These are phyloP conservation scores for Microcebus lehilahytsara DNA, from an alignment of 2,113 vertebrate species.

Conservation along the genomic window DNA sequence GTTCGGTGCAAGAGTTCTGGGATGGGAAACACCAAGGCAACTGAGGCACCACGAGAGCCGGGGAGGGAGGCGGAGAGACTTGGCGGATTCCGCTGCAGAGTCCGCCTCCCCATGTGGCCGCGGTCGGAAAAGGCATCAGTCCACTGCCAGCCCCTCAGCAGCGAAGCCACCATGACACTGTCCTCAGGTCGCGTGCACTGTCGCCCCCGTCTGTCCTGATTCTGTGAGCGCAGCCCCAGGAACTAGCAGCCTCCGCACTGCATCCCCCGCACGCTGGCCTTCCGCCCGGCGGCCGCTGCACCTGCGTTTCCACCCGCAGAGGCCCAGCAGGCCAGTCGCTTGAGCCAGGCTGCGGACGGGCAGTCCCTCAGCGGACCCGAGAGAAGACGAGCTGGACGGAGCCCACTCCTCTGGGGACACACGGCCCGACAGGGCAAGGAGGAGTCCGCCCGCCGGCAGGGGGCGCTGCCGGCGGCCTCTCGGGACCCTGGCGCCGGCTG, in stretches of 20 bases:
- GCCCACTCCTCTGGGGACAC: background rate
- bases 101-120: too few species aligned
- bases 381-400: too few species aligned
- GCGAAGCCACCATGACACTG: background rate
- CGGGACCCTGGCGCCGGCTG: background rate
- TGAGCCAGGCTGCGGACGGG: background rate
- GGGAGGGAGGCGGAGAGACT: background rate
- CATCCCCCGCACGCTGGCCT: fast-evolving
- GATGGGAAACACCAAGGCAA: background rate
- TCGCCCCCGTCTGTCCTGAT: background rate
- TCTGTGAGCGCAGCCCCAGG: background rate
- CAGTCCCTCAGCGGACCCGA: background rate
- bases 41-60: background rate
- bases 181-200: background rate
- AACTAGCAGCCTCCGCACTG: background rate
- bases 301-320: background rate
- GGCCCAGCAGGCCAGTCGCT: too few species aligned
- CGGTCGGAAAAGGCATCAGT: background rate
- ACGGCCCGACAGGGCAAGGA: too few species aligned
- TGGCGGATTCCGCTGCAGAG: background rate
- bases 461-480: background rate
- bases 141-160: background rate
- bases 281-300: too few species aligned
- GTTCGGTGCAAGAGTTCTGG: background rate
- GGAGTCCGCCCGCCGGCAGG: fast-evolving